These are phyloP conservation scores for Rissa tridactyla DNA, from an alignment of 2,113 vertebrate species.

Conservation along the genomic window DNA sequence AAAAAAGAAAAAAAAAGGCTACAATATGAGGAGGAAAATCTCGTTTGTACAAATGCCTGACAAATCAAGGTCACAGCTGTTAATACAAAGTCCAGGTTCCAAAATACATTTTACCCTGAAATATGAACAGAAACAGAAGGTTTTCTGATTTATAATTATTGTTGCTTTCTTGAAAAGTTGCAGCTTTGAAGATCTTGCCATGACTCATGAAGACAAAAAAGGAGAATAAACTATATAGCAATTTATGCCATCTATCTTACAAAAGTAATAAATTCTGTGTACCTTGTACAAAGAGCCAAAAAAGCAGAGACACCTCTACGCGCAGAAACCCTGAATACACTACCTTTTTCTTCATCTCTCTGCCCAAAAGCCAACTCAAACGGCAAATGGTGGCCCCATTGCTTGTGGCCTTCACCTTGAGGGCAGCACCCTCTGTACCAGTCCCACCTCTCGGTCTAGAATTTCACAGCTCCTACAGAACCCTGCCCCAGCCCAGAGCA, in stretches of 20 bases:
- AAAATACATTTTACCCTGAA: background rate
- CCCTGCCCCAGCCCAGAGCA: background rate
- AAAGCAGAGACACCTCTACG: accelerated
- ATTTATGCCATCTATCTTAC: background rate
- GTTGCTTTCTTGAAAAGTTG: background rate
- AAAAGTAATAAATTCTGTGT: background rate
- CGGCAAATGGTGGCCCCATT: background rate
- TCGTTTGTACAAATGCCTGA: background rate
- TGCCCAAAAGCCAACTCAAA: background rate
- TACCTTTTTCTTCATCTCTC: background rate
- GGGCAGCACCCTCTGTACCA: background rate
- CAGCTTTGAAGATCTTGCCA: background rate
- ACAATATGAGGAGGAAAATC: background rate
- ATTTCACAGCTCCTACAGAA: accelerated
- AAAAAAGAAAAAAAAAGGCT: background rate
- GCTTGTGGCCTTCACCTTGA: background rate
- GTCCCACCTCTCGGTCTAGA: background rate
- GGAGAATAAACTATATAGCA: background rate
- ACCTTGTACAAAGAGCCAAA: background rate
- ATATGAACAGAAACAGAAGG: background rate
- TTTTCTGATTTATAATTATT: background rate
- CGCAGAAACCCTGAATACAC: background rate
- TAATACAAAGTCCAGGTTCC: background rate
- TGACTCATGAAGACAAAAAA: background rate
- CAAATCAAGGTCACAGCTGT: background rate